Base-by-base conservation (phyloP, 53 echinoderm and acorn worm species). In the Apostichopus leukothele region DNA sequence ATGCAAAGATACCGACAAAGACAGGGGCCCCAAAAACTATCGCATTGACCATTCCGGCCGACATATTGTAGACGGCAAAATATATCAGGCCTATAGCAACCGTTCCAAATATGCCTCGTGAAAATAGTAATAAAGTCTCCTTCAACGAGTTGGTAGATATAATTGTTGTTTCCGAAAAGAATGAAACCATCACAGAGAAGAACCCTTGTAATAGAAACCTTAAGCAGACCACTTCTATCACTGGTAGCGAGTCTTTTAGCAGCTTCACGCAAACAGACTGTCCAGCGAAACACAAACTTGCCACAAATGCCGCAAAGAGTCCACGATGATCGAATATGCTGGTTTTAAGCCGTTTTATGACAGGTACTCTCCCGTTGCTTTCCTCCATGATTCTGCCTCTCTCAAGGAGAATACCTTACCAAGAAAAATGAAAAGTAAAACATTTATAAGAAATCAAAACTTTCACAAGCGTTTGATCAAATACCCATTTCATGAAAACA, bases 1-100 rank as follows among this genome's bases (percentile, higher is more conserved):
- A 85, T n/a, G 85, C 85, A 5, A 85, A 60, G 61, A 85, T 85
- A 21, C 85, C 85, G 22, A 85, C 85, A 50, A 85, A 85, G 1
- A 85, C 85, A 4, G 85, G 85, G 12, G 85, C 66, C 12, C 85
- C 85, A 67, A 85, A 85, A 11, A 85, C 85, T 26, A 85, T 85
- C 13, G 85, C 60, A 50, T 85, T 85, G 61, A 85, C 85, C 14
- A 85, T 60, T 66, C 67, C 66, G 3, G 67, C 67, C 10, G 85
- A 85, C 85, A 85, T 85, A 50, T 66, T 85, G 67, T 67, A 85
- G 2, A 85, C 67, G 1, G 85, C 85, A 50, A 85, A 85, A 27
- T 85, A 85, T 22, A 85, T 66, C 27, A 85, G 85, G 50, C 85
- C 85, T 66, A 85, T 85, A 11, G 85, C 67, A 3, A 85, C 4